A percentile compares a stretch with the other conserved stretches of the same genome.
Evolutionary conservation across 2,888 invertebrate genomes (phyloP).

Genomic region (Drosophila mercatorum): DNA sequence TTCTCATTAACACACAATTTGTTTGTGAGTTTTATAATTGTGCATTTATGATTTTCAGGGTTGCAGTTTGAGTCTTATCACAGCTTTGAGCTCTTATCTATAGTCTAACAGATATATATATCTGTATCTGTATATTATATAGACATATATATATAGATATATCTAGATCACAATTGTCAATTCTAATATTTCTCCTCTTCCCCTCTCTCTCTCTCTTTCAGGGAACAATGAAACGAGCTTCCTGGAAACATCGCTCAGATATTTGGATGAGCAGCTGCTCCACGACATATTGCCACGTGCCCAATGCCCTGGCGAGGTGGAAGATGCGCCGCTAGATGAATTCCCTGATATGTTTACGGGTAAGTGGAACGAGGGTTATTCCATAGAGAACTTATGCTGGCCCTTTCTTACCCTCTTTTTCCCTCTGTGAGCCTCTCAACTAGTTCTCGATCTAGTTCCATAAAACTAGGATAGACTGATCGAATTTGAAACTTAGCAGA

Average conservation of each 20-base stretch:
- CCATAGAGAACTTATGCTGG: not conserved
- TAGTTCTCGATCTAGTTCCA: not conserved
- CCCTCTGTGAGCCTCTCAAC: not conserved
- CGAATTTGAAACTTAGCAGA: no score
- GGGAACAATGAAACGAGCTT: constrained; percentile 69
- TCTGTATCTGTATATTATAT: not conserved
- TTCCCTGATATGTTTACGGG: constrained; percentile 81
- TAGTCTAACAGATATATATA: not conserved
- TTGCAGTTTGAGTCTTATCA: constrained; percentile 29
- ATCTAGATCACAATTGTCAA: not conserved
- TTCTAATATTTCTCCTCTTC: not conserved
- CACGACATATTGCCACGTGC: constrained; percentile 69
- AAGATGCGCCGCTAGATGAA: constrained; percentile 72
- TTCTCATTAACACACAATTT: no score
- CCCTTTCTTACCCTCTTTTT: not conserved
- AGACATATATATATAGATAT: not conserved
- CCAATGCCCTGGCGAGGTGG: constrained; percentile 59
- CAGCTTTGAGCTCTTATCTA: constrained; percentile 29
- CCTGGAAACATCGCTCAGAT: constrained; percentile 70
- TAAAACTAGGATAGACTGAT: not conserved
- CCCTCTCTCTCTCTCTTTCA: constrained; percentile 4
- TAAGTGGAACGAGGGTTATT: constrained; percentile 42
- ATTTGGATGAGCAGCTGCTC: constrained; percentile 73
- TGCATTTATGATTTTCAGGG: constrained; percentile 21
- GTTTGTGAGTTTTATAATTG: constrained; percentile 3